Percentiles rank a stretch among this genome's conserved stretches.
Conservation (phyloP, 1,140 invertebrate species). For the Bombyx mandarina region DNA sequence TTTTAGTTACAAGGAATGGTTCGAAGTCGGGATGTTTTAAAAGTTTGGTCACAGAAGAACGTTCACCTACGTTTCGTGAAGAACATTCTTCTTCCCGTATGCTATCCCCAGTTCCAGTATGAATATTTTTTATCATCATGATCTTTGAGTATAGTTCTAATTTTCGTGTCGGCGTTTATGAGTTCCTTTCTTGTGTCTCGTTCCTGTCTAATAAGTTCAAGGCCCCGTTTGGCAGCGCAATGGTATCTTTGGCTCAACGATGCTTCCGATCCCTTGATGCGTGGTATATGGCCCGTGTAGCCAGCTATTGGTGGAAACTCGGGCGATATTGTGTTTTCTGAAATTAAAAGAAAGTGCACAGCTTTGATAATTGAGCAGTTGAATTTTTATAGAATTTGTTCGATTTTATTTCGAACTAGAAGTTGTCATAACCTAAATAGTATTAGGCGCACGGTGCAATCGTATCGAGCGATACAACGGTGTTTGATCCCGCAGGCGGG, state of each 20-base stretch:
- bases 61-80: conserved; percentile 58
- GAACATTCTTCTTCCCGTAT: conserved; percentile 71
- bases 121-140: conserved; percentile 55
- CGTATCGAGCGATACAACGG: too few relatives aligned
- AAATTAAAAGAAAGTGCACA: conserved; percentile 9
- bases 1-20: conserved; percentile 3
- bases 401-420: too few relatives aligned
- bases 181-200: conserved; percentile 65
- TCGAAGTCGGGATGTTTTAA: conserved; percentile 32
- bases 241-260: conserved; percentile 78
- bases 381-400: too few relatives aligned
- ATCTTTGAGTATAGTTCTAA: conserved; percentile 52
- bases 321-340: conserved; percentile 78
- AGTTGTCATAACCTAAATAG: too few relatives aligned
- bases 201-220: conserved; percentile 74
- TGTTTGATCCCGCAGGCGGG: too few relatives aligned
- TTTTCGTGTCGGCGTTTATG: conserved; percentile 46
- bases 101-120: conserved; percentile 70
- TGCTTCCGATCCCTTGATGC: conserved; percentile 76
- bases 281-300: conserved; percentile 80
- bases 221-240: conserved; percentile 76
- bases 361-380: neutral
- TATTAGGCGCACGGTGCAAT: too few relatives aligned
- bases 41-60: conserved; percentile 38
- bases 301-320: conserved; percentile 80